A percentile compares a stretch with the other conserved stretches of the same genome.
These are phyloP conservation scores for Myotis davidii DNA, from an alignment of 2,113 vertebrate genomes.

Conservation along the genomic window DNA sequence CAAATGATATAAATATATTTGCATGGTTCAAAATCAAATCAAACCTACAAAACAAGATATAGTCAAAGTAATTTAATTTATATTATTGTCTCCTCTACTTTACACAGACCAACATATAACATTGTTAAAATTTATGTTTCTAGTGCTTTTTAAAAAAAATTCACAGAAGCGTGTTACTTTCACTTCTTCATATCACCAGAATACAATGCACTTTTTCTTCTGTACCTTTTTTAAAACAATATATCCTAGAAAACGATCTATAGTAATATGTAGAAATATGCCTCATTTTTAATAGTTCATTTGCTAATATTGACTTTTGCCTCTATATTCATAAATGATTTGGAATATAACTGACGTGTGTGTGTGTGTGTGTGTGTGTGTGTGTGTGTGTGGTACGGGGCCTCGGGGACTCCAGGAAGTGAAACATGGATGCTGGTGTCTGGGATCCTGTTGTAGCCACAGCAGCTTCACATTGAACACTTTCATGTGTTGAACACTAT, in stretches of 20 bases:
- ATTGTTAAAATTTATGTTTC: neutral
- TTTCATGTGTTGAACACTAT: neutral
- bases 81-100: neutral
- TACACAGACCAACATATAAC: neutral
- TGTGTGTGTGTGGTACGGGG: neutral
- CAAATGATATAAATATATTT: constrained; percentile 15
- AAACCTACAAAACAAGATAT: neutral
- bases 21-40: neutral
- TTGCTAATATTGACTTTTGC: neutral
- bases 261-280: neutral
- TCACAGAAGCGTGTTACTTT: neutral
- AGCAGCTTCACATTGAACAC: neutral
- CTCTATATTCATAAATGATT: neutral
- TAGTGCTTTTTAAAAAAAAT: neutral
- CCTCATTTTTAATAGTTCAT: neutral
- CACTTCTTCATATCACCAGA: neutral
- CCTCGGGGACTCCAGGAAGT: too few relatives aligned
- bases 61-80: neutral
- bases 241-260: neutral
- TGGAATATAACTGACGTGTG: neutral
- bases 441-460: neutral
- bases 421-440: neutral
- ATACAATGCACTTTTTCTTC: neutral
- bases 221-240: neutral
- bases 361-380: neutral